These are phyloP conservation scores for Eriocheir sinensis DNA, from an alignment of 1,140 invertebrate species.

Conservation along the genomic window DNA sequence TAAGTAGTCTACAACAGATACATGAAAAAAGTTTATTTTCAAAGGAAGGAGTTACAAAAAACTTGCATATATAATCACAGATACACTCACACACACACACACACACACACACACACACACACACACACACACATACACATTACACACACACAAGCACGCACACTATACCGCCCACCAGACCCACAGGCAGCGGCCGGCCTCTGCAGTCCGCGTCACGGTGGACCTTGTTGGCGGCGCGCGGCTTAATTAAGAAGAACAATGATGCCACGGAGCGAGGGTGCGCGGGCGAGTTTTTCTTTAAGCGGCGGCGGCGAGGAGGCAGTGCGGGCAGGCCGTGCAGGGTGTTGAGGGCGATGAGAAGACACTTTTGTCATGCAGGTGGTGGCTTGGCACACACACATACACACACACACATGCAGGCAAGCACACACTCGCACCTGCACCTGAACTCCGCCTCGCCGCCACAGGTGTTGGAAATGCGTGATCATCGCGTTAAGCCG, in stretches of 20 bases:
- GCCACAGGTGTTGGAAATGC: not conserved
- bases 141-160: not conserved
- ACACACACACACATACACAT: constrained; percentile 1
- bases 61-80: no score
- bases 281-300: not conserved
- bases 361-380: not conserved
- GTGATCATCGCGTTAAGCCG: not conserved
- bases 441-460: not conserved
- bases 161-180: not conserved
- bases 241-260: not conserved
- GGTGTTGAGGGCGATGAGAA: not conserved
- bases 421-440: not conserved
- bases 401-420: not conserved
- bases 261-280: not conserved
- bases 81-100: no score
- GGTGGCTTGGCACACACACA: constrained; percentile 23
- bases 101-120: not conserved
- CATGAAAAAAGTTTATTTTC: no score
- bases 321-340: not conserved
- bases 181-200: no score
- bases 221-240: not conserved
- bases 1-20: not conserved
- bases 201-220: no score
- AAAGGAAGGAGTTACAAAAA: no score
- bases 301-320: not conserved